Conservation (phyloP, 1,140 invertebrate genomes). For the Trialeurodes vaporariorum region DNA sequence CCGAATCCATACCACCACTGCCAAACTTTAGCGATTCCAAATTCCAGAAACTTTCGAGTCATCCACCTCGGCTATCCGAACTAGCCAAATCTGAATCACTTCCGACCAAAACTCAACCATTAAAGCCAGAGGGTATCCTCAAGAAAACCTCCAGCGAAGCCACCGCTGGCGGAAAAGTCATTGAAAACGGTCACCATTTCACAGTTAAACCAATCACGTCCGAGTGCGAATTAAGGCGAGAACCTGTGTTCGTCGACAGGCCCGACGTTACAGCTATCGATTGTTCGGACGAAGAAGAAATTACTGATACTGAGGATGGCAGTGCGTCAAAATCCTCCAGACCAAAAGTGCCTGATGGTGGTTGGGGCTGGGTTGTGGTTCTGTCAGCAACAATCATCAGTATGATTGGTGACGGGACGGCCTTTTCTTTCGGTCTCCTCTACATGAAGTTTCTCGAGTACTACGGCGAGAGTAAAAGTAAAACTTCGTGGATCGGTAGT, state of each 20-base stretch:
- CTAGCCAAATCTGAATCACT: no score
- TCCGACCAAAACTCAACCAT: no score
- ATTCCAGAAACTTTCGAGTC: no score
- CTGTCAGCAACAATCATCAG: slow-evolving; percentile 71
- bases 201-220: no score
- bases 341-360: slow-evolving; percentile 51
- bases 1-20: no score
- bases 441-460: slow-evolving; percentile 77
- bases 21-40: no score
- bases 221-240: not conserved
- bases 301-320: slow-evolving; percentile 4
- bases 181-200: not conserved
- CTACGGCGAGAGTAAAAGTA: slow-evolving; percentile 66
- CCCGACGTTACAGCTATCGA: slow-evolving; percentile 5
- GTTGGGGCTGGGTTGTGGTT: slow-evolving; percentile 84
- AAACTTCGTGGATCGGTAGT: slow-evolving; percentile 79
- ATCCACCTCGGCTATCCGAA: no score
- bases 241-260: not conserved
- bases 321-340: slow-evolving; percentile 27
- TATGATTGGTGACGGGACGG: slow-evolving; percentile 90
- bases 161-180: not conserved
- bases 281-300: not conserved
- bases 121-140: not conserved
- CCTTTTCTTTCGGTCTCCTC: slow-evolving; percentile 83
- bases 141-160: not conserved